phyloP scores from a whole-genome alignment of 1,140 invertebrate species.

The Pseudachorutes palmiensis region DNA sequence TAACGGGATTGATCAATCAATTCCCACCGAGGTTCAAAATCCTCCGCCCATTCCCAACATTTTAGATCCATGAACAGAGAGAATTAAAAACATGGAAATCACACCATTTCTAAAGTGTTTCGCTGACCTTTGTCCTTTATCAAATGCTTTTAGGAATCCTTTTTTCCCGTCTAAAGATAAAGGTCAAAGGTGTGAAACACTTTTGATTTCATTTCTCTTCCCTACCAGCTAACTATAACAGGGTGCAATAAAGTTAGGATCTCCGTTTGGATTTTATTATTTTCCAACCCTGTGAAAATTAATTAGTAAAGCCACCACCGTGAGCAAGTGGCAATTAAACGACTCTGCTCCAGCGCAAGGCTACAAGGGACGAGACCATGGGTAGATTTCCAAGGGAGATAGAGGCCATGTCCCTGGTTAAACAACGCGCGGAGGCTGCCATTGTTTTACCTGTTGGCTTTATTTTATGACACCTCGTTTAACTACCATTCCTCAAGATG shows the following conservation, averaged over 20 bases:
- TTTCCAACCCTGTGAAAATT: no score
- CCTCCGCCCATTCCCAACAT: neutral
- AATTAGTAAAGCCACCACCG: no score
- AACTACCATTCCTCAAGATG: no score
- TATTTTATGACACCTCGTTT: no score
- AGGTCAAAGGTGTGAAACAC: constrained; percentile 17
- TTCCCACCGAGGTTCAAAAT: neutral
- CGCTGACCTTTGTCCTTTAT: neutral
- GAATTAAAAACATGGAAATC: no score
- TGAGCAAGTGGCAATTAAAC: no score
- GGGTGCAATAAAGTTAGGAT: constrained; percentile 38
- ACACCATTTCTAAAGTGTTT: no score
- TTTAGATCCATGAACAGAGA: neutral
- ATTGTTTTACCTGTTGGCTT: neutral
- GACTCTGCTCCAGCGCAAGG: no score
- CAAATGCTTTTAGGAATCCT: neutral
- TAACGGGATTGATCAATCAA: constrained; percentile 16
- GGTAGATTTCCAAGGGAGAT: no score
- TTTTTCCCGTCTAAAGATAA: neutral
- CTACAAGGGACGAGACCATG: no score
- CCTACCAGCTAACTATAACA: neutral
- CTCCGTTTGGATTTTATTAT: constrained; percentile 17
- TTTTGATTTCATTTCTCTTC: constrained; percentile 15
- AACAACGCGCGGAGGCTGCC: no score
- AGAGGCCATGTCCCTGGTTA: no score